Base-by-base conservation (phyloP, 1,140 invertebrate genomes). In the Aphis gossypii region DNA sequence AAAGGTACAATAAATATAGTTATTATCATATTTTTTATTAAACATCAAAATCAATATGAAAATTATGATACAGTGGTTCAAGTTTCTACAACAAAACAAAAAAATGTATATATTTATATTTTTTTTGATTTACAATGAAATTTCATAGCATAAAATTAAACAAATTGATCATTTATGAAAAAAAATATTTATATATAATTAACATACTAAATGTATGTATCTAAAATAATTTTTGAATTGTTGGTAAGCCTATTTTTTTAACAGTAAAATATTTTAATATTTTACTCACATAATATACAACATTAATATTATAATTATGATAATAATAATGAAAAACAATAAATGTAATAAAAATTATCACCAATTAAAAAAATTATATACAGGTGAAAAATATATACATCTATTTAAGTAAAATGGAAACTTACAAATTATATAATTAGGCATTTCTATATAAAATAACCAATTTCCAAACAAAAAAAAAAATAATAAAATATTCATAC, bases 371-470 rank as follows among this genome's bases (percentile, higher is more conserved):
- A 54, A 38, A 60, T 46, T 46, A 68, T n/a, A 88, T 76, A 60
- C 83, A 88, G 35, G n/a, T 51, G 30, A 30, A 88, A 88, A 88
- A 88, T 88, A 54, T 89, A 89, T 89, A 89, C 87, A 89, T 18
- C n/a, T 89, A 89, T 54, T 90, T 90, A 90, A 90, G 89, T 68
- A 68, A 90, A 90, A 90, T 90, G 25, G 38, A 90, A 90, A 90
- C 25, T 90, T 90, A 90, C 25, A 90, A 68, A 44, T 44, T 44
- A 90, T 68, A n/a, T 54, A 89, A 44, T 90, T 90, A 90, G 54
- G 38, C 44, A 44, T 90, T 90, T 90, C 56, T 90, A 90, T 68
- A 68, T 90, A 90, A 90, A 90, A 90, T 68, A 44, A 60, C 54
- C 21, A 20, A 60, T 54, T 90, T 90, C 56, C 89, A 90, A 68